A percentile compares a stretch with the other conserved stretches of the same genome.
phyloP scores from a whole-genome alignment of 1,140 invertebrate species.

The Drosophila bipectinata region DNA sequence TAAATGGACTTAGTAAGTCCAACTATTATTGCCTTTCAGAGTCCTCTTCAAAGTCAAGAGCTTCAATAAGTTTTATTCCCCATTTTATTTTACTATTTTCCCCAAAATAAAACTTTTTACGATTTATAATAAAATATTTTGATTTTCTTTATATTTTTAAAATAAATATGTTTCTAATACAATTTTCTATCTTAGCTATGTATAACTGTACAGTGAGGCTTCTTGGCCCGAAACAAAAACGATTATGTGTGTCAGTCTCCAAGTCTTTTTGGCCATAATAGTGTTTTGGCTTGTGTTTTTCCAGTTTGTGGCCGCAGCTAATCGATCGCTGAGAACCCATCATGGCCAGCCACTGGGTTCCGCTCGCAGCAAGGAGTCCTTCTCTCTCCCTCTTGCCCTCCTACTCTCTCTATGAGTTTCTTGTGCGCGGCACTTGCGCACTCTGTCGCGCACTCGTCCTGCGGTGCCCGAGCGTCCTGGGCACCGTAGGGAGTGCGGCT shows the following conservation, averaged over 20 bases:
- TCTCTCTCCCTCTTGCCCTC: conserved; percentile 3
- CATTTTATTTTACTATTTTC: too few species aligned
- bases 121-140: background rate
- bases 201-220: conserved; percentile 20
- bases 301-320: conserved; percentile 51
- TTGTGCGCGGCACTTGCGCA: conserved; percentile 17
- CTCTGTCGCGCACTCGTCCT: conserved; percentile 52
- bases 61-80: too few species aligned
- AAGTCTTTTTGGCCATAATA: conserved; percentile 33
- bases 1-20: too few species aligned
- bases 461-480: conserved; percentile 38
- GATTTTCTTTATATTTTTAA: conserved; percentile 35
- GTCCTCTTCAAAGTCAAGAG: too few species aligned
- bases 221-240: conserved; percentile 23
- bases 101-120: conserved; percentile 5
- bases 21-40: too few species aligned
- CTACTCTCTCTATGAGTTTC: background rate
- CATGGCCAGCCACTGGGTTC: conserved; percentile 79
- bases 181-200: conserved; percentile 15
- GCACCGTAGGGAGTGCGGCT: conserved; percentile 72
- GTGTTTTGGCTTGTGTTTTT: conserved; percentile 24
- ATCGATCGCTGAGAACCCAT: conserved; percentile 74
- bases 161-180: conserved; percentile 57
- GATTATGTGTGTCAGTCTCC: conserved; percentile 58
- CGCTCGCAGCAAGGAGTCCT: conserved; percentile 43